Evolutionary conservation across 2,113 vertebrate genomes (phyloP), one percentile per base, ranked within the genome.

Genomic region (Nothobranchius kuhntae): DNA sequence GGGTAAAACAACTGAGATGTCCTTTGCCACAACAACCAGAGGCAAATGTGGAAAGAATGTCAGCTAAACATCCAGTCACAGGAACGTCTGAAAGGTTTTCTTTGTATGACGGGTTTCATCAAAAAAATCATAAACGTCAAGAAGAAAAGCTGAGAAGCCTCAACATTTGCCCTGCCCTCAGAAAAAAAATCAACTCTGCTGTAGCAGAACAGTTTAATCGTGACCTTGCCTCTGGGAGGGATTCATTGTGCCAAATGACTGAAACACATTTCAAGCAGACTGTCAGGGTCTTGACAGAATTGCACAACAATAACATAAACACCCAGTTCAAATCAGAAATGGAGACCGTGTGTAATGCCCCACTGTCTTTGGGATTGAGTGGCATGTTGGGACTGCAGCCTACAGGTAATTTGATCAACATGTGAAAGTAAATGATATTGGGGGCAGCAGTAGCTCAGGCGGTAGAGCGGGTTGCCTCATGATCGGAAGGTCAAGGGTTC

Each of bases 371-470:
- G 12, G 30, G 57, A 9, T 6, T 74, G 11, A 50, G 42, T 56
- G 64, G 64, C 2, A 67, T 67, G 57, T 53, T 67, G 51, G 63
- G 64, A 24, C 53, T 74, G 12, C 51, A 73, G 26, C 50, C 50
- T 21, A 2, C n/a, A 30, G 30, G 30, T 30, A 30, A 30, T 30
- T 30, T 4, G 4, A 30, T 30, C 30, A 30, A 30, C 30, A 30
- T 30, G 30, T 30, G 4, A 30, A 21, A 21, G 21, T 21, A 21
- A 21, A 21, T 21, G 21, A 21, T 21, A 21, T 21, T 21, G 21
- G 21, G 21, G 21, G 21, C 21, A 21, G 21, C 21, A 21, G 21
- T 21, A 21, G 21, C 21, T 21, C 21, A 21, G 21, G 21, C 1
- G 21, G 21, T 21, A 21, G 21, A 21, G 21, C 21, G 21, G 21